Evolutionary conservation across 2,888 invertebrate genomes (phyloP).

Genomic region (Phaedon cochleariae): DNA sequence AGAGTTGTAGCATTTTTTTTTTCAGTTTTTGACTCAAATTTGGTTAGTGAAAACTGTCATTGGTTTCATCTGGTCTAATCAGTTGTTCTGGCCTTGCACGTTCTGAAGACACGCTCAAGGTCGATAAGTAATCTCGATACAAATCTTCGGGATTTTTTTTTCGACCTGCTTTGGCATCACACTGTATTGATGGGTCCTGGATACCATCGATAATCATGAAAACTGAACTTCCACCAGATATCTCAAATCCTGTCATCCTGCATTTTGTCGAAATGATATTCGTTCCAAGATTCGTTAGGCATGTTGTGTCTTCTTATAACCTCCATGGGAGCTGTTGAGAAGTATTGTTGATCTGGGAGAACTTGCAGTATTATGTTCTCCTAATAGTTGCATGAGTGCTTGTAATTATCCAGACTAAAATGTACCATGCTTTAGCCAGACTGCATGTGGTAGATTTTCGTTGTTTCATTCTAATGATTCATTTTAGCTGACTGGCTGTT

Average conservation of each 20-base stretch:
- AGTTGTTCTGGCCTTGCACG: neutral
- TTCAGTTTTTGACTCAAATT: slow-evolving; percentile 4
- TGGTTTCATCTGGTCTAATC: neutral
- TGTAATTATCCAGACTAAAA: slow-evolving; percentile 26
- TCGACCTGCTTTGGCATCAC: slow-evolving; percentile 28
- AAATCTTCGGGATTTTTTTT: slow-evolving; percentile 22
- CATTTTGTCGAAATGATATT: slow-evolving; percentile 32
- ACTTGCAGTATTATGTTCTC: slow-evolving; percentile 3
- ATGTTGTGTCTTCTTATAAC: slow-evolving; percentile 25
- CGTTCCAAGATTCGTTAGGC: slow-evolving; percentile 23
- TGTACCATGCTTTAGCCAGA: slow-evolving; percentile 23
- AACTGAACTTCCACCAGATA: slow-evolving; percentile 20
- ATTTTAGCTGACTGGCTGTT: slow-evolving; percentile 10
- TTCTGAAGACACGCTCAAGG: neutral
- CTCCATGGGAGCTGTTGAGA: slow-evolving; percentile 24
- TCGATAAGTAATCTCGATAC: slow-evolving; percentile 2
- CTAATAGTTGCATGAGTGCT: slow-evolving; percentile 17
- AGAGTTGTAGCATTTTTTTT: slow-evolving; percentile 10
- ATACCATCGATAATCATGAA: slow-evolving; percentile 31
- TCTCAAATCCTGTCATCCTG: too few species aligned
- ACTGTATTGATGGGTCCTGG: slow-evolving; percentile 22
- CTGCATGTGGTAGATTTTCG: slow-evolving; percentile 27
- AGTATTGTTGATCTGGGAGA: slow-evolving; percentile 34
- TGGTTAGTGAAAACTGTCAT: neutral
- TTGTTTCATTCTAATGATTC: slow-evolving; percentile 19